These are phyloP conservation scores for Pomatostomus ruficeps DNA, from an alignment of 2,113 vertebrate genomes.

Conservation along the genomic window DNA sequence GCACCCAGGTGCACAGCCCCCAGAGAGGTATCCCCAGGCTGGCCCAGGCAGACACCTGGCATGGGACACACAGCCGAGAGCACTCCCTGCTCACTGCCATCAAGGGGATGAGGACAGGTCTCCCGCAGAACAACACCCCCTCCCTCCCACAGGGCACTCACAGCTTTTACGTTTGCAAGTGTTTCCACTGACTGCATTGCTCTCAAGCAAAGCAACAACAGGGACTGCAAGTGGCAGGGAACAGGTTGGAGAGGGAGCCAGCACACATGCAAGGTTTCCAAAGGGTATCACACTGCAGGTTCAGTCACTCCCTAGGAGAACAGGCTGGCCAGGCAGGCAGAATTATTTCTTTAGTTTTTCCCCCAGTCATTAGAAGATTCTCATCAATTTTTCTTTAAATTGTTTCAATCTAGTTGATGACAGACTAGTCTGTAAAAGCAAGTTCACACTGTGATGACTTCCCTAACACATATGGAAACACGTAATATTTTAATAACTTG, in stretches of 20 bases:
- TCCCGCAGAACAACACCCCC: background rate
- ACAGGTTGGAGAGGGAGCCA: background rate
- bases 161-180: background rate
- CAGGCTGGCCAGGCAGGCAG: background rate
- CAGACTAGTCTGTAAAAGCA: background rate
- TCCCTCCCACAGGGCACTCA: background rate
- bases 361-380: background rate
- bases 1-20: accelerated
- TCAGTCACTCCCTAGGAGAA: background rate
- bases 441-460: background rate
- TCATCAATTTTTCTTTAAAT: background rate
- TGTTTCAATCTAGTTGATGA: background rate
- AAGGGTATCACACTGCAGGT: background rate
- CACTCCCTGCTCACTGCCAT: background rate
- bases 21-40: accelerated
- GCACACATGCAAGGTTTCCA: background rate
- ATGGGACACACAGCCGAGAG: background rate
- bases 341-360: background rate
- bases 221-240: background rate
- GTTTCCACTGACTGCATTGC: background rate
- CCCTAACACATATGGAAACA: background rate
- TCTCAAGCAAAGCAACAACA: background rate
- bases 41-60: background rate
- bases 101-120: accelerated
- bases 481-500: background rate